Evolutionary conservation across 2,113 vertebrate species (phyloP), one percentile per base, ranked within the genome.

Genomic region (Neodontobutis hainanensis): DNA sequence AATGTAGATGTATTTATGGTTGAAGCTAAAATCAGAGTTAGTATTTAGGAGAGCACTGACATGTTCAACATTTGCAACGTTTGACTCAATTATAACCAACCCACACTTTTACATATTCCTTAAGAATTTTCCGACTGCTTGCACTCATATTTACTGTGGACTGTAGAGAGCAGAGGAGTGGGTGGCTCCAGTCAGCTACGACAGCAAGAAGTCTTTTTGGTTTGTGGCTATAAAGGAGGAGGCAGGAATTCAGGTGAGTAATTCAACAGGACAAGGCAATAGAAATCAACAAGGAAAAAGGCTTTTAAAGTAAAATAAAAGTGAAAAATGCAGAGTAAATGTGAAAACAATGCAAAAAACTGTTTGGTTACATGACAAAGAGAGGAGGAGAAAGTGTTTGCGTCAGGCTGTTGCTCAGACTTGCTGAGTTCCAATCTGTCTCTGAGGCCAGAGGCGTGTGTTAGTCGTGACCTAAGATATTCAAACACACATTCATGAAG

Each of bases 371-470:
- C 38, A 40, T 40, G 38, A 40, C 5, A 40, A 40, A 5, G 5
- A 8, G 2, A 27, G 19, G 19, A 27, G 19, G 19, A 27, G 19
- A 27, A 27, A 27, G 19, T 34, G 27, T 34, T 19, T 34, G 19
- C 27, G 50, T 52, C 50, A 34, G 50, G 50, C 19, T 27, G 19
- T 11, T 52, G 11, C 1, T 11, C 19, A 51, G 38, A 40, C 38
- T 19, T 32, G 49, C 49, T 51, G 49, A 51, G 19, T 11, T 40
- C 38, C 49, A 51, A 32, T 16, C 49, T 51, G 49, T 51, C 49
- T 27, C 49, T 5, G 5, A 27, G 50, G 19, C 50, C 50, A 52
- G 27, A 11, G 50, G 27, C 38, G 19, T 40, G 36, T 7, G 8
- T 5, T 8, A 40, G 38, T 40, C 38, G 38, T 40, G 38, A 40